Percentiles rank a stretch among this genome's conserved stretches.
Conservation (phyloP, 1,140 invertebrate genomes). For the Cardiocondyla obscurior region DNA sequence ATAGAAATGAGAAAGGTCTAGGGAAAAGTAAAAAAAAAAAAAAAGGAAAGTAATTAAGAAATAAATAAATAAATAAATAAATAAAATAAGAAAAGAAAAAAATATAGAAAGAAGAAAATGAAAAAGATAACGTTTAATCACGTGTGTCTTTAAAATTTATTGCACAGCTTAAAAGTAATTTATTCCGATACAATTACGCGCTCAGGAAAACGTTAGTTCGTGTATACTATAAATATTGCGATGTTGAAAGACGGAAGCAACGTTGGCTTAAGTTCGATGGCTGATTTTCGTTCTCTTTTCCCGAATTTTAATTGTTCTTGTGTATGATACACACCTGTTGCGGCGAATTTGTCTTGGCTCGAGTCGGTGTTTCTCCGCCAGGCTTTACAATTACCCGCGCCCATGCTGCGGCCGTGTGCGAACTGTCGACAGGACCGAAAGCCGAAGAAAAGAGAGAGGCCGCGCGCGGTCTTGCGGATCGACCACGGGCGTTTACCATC, state of each 20-base stretch:
- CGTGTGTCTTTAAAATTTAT: neutral
- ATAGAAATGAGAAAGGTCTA: neutral
- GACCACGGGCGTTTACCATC: neutral
- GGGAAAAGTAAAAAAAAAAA: neutral
- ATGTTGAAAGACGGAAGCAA: neutral
- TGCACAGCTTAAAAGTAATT: too few species aligned
- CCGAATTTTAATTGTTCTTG: neutral
- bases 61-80: neutral
- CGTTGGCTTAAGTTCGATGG: neutral
- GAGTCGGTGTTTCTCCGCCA: neutral
- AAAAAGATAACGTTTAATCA: neutral
- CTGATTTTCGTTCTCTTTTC: neutral
- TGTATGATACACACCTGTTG: conserved; percentile 40
- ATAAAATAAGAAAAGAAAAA: neutral
- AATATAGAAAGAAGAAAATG: neutral
- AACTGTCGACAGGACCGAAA: neutral
- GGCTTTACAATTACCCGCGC: conserved; percentile 2
- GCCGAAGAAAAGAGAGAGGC: neutral
- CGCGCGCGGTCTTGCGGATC: neutral
- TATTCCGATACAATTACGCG: too few species aligned
- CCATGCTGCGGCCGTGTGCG: neutral
- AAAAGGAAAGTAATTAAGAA: neutral
- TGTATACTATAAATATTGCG: too few species aligned
- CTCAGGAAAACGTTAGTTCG: too few species aligned
- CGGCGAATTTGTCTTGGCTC: neutral